Evolutionary conservation across 1,140 invertebrate species (phyloP).

Genomic region (Artemia franciscana): DNA sequence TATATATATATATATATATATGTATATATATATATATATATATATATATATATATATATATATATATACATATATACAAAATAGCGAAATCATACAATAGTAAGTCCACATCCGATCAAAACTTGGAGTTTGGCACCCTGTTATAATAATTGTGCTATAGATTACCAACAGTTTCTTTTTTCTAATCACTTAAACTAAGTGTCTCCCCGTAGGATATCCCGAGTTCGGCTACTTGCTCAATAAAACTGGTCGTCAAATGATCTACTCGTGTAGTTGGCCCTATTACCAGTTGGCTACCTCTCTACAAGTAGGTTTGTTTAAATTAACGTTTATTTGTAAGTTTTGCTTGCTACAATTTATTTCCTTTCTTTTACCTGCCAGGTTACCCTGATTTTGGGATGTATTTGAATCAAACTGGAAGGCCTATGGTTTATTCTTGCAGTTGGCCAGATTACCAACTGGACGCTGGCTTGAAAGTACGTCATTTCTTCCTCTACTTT

Average conservation of each 20-base stretch:
- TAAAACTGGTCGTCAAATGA: slow-evolving; percentile 67
- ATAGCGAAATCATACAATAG: no score
- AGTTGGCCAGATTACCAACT: slow-evolving; percentile 18
- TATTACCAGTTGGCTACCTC: slow-evolving; percentile 75
- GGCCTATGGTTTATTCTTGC: slow-evolving; percentile 82
- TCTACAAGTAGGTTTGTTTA: slow-evolving; percentile 33
- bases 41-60: no score
- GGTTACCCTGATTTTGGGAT: slow-evolving; percentile 74
- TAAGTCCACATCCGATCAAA: no score
- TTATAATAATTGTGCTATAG: no score
- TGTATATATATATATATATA: no score
- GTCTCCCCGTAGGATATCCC: slow-evolving; percentile 40
- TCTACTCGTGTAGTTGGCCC: slow-evolving; percentile 95
- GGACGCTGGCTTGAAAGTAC: slow-evolving; percentile 1
- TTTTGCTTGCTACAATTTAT: no score
- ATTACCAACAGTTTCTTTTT: no score
- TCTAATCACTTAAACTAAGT: no score
- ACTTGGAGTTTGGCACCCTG: no score
- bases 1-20: no score
- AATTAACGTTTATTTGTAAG: background rate
- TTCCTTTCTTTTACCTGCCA: slow-evolving; percentile 14
- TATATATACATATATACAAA: no score
- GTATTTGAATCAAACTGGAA: slow-evolving; percentile 61
- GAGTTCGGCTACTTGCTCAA: slow-evolving; percentile 68
- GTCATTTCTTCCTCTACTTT: background rate